Base-by-base conservation (phyloP, 92 coral and sea anemone genomes). In the Parazoanthus darwini region DNA sequence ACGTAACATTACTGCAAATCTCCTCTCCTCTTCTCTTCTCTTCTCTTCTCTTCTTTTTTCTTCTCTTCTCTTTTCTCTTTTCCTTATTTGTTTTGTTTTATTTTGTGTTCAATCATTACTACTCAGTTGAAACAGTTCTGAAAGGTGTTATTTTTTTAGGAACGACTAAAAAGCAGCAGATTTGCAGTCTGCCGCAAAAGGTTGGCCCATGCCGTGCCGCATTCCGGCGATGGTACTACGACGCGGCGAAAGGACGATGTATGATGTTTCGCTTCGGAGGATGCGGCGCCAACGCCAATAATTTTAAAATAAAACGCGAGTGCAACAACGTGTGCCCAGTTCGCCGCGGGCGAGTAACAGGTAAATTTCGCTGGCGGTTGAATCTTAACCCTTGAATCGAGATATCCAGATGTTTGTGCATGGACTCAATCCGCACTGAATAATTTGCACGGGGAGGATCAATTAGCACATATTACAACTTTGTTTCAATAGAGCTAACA, bases 241-340 rank as follows among this genome's bases (percentile, higher is more conserved):
- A 95, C 93, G 80, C 90, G n/a, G 81, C 79, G 51, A 86, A 85
- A 59, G 87, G 92, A 66, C 92, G 90, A 78, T 97, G 99, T 72
- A 70, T 89, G 77, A 92, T 91, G 90, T 97, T 97, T 84, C 42
- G 80, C 15, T 95, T 86, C 77, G 96, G 98, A 48, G 99, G 98
- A 59, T 97, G 99, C 59, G 91, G 81, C 78, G 97, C 94, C 22
- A 97, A 97, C 88, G 92, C 88, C 74, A 97, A 97, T 90, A 97
- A 94, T 86, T 97, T 97, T 89, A 88, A 82, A 7, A 92, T 96
- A 77, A 92, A 91, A 87, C 84, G 83, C 70, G 90, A 90, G 38
- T 97, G 99, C 86, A 89, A 94, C 77, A 94, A 78, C 26, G 86
- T 80, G 74, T 97, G 99, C 58, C 82, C 85, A 33, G 70, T 44